A percentile compares a stretch with the other conserved stretches of the same genome.
Evolutionary conservation across 1,140 invertebrate genomes (phyloP).

Genomic region (Chlorops oryzae): DNA sequence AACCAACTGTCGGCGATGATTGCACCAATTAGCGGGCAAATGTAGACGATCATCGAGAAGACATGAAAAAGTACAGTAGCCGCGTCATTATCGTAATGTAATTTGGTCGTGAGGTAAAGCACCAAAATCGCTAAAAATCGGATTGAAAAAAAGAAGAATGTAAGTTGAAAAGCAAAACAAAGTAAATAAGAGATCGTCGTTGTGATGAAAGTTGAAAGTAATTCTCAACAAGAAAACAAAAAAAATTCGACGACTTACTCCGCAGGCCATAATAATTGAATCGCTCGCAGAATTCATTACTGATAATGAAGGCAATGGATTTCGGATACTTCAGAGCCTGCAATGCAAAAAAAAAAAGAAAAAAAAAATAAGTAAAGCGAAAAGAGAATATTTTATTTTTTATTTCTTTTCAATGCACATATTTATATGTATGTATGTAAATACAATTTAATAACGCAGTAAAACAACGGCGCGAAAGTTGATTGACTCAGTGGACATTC

Average conservation of each 20-base stretch:
- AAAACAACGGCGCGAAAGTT: no score
- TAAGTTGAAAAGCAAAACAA: neutral
- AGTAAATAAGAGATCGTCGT: neutral
- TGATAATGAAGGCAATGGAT: conserved; percentile 85
- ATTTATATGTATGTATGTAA: no score
- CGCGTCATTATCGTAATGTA: conserved; percentile 58
- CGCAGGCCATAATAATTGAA: conserved; percentile 95
- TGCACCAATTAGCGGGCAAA: conserved; percentile 77
- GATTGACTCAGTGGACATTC: no score
- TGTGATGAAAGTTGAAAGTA: neutral
- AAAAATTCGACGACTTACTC: conserved; percentile 60
- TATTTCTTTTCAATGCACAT: no score
- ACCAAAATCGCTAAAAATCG: conserved; percentile 64
- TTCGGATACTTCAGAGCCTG: conserved; percentile 65
- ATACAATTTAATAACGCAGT: no score
- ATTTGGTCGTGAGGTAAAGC: conserved; percentile 66
- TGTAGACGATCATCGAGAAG: conserved; percentile 75
- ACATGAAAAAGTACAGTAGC: conserved; percentile 73
- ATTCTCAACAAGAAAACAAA: neutral
- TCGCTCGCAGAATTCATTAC: conserved; percentile 94
- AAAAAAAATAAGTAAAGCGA: neutral
- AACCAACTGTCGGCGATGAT: conserved; percentile 76
- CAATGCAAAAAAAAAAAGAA: conserved; percentile 8
- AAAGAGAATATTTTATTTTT: neutral
- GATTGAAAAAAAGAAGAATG: neutral